Conservation (phyloP, 2,113 vertebrate genomes). For the Morone saxatilis region DNA sequence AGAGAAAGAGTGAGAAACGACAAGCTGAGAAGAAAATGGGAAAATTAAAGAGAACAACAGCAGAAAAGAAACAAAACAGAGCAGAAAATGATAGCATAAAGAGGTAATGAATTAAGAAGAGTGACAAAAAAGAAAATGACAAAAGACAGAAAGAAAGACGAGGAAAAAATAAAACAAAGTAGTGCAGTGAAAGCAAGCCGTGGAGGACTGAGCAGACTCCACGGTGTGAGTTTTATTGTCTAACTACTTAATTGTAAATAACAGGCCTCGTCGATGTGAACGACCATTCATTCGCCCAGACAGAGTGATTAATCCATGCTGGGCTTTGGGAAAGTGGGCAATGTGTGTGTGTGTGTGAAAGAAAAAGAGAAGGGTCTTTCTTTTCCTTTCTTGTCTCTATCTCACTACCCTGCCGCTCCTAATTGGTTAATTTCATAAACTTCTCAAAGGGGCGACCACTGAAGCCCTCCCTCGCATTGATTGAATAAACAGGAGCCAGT, state of each 20-base stretch:
- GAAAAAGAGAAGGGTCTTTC: conserved; percentile 56
- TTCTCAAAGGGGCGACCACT: conserved; percentile 58
- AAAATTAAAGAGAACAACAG: not conserved
- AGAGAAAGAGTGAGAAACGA: not conserved
- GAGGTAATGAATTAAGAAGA: conserved; percentile 2
- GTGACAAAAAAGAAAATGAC: not conserved
- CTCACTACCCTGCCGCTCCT: conserved; percentile 69
- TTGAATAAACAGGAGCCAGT: conserved; percentile 24
- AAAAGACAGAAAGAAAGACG: not conserved
- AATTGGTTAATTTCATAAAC: conserved; percentile 86
- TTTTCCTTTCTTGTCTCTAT: conserved; percentile 67
- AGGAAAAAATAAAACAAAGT: conserved; percentile 20
- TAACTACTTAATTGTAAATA: conserved; percentile 81
- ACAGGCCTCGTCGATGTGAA: conserved; percentile 77
- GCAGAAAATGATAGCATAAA: not conserved
- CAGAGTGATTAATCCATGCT: conserved; percentile 85
- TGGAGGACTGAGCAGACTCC: conserved; percentile 71
- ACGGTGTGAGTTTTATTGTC: conserved; percentile 82
- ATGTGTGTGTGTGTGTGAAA: conserved; percentile 46
- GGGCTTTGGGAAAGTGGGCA: conserved; percentile 66
- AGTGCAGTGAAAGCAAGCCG: conserved; percentile 32
- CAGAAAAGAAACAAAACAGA: not conserved
- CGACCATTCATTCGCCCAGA: conserved; percentile 81
- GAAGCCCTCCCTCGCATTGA: conserved; percentile 26
- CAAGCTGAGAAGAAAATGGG: not conserved